phyloP scores from a whole-genome alignment of 1,140 invertebrate genomes.

The Gerris buenoi region DNA sequence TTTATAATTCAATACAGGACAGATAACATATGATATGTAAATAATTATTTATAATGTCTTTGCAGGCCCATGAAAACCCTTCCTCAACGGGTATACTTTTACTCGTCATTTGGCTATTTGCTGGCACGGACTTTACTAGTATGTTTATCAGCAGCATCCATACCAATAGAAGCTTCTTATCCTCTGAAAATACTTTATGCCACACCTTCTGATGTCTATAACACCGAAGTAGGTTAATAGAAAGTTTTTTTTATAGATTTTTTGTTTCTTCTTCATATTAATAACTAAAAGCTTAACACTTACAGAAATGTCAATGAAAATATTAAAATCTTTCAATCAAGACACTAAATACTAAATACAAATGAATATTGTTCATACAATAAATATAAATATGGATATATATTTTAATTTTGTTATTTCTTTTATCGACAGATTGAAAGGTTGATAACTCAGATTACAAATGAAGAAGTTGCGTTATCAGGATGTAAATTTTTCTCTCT shows the following conservation, averaged over 20 bases:
- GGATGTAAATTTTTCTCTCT: conserved; percentile 43
- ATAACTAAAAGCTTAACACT: too few species aligned
- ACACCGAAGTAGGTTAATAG: neutral
- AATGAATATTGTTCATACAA: too few species aligned
- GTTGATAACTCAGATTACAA: conserved; percentile 41
- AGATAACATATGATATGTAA: too few species aligned
- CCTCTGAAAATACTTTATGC: neutral
- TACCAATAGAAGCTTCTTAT: neutral
- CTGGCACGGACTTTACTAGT: neutral
- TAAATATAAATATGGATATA: too few species aligned
- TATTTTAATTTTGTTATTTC: too few species aligned
- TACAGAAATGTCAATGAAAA: too few species aligned
- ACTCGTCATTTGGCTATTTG: neutral
- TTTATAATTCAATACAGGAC: too few species aligned
- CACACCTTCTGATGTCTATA: neutral
- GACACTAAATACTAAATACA: too few species aligned
- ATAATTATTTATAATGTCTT: too few species aligned
- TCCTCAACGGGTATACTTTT: neutral
- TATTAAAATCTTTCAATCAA: too few species aligned
- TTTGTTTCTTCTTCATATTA: too few species aligned
- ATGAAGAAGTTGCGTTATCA: conserved; percentile 42
- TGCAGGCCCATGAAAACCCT: neutral
- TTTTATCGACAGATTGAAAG: conserved; percentile 36
- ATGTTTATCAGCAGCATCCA: neutral
- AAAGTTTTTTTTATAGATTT: too few species aligned